A percentile compares a stretch with the other conserved stretches of the same genome.
These are phyloP conservation scores for Xenops minutus DNA, from an alignment of 2,797 vertebrate species.

Conservation along the genomic window DNA sequence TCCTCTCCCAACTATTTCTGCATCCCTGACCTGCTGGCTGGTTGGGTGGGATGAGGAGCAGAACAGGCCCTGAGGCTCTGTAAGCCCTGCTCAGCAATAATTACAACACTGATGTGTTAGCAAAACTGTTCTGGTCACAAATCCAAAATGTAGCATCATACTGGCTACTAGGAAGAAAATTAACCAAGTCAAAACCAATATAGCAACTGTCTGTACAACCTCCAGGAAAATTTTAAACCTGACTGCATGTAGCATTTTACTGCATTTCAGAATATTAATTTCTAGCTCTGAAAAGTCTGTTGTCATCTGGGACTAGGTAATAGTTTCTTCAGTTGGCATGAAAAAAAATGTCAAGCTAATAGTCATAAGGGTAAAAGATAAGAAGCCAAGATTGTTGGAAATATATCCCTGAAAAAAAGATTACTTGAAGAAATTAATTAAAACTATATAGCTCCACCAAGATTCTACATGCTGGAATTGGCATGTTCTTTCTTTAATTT, in stretches of 20 bases:
- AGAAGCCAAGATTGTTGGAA: background rate
- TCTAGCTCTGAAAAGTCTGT: background rate
- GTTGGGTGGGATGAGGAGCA: background rate
- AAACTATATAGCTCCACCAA: background rate
- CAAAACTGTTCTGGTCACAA: background rate
- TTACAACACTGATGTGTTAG: background rate
- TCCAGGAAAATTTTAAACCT: background rate
- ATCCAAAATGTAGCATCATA: fast-evolving
- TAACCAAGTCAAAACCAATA: background rate
- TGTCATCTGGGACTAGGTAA: background rate
- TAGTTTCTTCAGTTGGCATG: background rate
- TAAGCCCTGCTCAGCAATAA: background rate
- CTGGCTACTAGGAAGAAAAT: background rate
- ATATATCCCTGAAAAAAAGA: background rate
- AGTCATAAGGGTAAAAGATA: background rate
- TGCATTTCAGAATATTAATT: background rate
- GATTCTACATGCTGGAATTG: background rate
- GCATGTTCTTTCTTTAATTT: background rate
- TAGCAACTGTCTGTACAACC: background rate
- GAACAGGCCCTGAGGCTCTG: background rate
- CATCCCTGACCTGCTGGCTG: background rate
- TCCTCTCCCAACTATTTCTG: background rate
- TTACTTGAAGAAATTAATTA: background rate
- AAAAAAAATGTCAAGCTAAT: background rate
- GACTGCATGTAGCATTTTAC: background rate